Percentiles rank a stretch among this genome's conserved stretches.
Conservation (phyloP, 2,797 vertebrate genomes). For the Pterois miles region DNA sequence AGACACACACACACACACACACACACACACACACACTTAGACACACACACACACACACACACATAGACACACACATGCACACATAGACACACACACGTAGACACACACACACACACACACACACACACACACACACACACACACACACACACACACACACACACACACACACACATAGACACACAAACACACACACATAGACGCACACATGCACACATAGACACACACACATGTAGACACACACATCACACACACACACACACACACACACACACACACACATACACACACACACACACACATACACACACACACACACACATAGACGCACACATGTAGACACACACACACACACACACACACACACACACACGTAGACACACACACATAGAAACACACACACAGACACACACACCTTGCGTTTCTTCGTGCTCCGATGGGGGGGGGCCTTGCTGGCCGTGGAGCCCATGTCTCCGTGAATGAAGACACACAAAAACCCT, state of each 20-base stretch:
- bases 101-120: slow-evolving; percentile 24
- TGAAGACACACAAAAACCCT: not conserved
- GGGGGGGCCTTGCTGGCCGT: slow-evolving; percentile 47
- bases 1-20: not conserved
- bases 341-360: slow-evolving; percentile 10
- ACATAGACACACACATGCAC: slow-evolving; percentile 32
- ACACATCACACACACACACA: slow-evolving; percentile 52
- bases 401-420: slow-evolving; percentile 64
- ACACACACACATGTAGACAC: slow-evolving; percentile 26
- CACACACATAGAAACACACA: not conserved
- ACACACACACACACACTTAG: slow-evolving; percentile 34
- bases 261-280: not conserved
- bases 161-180: slow-evolving; percentile 59
- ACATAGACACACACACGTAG: slow-evolving; percentile 34
- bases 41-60: slow-evolving; percentile 24
- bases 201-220: slow-evolving; percentile 3
- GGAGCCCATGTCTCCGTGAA: slow-evolving; percentile 68
- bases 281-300: slow-evolving; percentile 35
- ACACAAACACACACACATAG: no score
- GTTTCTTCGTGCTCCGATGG: slow-evolving; percentile 58
- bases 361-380: slow-evolving; percentile 33
- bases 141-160: not conserved
- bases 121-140: slow-evolving; percentile 50
- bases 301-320: slow-evolving; percentile 29
- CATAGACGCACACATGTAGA: slow-evolving; percentile 39